Percentiles rank a stretch among this genome's conserved stretches.
phyloP scores from a whole-genome alignment of 2,113 vertebrate species.

The Brachypteracias leptosomus region DNA sequence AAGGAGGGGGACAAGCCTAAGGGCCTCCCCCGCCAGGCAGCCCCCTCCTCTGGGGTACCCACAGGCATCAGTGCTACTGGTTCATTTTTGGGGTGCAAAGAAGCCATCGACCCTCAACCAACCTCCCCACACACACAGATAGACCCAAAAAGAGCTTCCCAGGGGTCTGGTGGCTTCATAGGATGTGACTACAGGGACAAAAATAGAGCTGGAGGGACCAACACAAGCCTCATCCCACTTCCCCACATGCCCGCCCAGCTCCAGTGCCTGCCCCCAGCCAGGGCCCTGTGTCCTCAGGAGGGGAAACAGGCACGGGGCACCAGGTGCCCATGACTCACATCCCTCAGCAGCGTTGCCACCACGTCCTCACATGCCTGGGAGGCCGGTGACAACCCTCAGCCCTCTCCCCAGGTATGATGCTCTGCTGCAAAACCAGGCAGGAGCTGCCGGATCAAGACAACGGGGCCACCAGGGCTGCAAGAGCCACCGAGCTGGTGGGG shows the following conservation, averaged over 20 bases:
- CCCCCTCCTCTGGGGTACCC: background rate
- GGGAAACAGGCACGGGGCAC: background rate
- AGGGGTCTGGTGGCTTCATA: background rate
- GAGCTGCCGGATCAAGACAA: background rate
- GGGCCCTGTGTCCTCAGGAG: background rate
- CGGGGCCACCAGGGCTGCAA: background rate
- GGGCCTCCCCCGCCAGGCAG: background rate
- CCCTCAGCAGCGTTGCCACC: background rate
- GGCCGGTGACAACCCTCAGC: background rate
- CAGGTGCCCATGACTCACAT: background rate
- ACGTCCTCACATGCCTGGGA: rapidly evolving
- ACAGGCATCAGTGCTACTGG: background rate
- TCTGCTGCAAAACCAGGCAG: background rate
- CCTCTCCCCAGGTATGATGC: background rate
- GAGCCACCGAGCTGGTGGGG: background rate
- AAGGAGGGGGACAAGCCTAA: background rate
- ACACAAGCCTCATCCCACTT: rapidly evolving
- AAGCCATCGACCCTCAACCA: background rate
- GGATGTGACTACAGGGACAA: background rate
- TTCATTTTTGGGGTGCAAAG: background rate
- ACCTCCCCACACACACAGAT: rapidly evolving
- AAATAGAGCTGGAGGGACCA: background rate
- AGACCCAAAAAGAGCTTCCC: background rate
- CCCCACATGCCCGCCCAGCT: background rate
- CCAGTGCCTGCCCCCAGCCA: rapidly evolving